Evolutionary conservation across 2,113 vertebrate species (phyloP), one percentile per base, ranked within the genome.

Genomic region (Ovis canadensis): DNA sequence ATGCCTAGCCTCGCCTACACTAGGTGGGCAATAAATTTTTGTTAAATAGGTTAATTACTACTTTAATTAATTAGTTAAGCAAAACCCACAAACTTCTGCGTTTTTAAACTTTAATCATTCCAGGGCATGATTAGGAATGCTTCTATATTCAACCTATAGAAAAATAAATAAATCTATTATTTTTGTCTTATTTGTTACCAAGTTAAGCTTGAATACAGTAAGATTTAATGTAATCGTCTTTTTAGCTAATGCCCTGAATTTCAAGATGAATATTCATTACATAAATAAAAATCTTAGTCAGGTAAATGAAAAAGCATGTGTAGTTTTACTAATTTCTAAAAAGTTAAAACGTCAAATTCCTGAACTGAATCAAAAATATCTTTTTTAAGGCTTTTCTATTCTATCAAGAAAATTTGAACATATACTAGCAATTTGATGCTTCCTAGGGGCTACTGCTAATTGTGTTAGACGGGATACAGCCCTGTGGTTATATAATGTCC

Each of bases 21-120:
- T 48, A 91, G 6, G 21, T 83, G 6, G n/a, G 31, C 33, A 92
- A 67, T 67, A 12, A 90, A 60, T 60, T 82, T 95, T 43, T 81
- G 55, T 31, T 77, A 81, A 59, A 43, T 36, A 50, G 50, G 19
- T 82, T 82, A 93, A 91, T 52, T 74, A 82, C 40, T 64, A 86
- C 62, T 19, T 87, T 80, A 88, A 94, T 87, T 80, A 88, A 94
- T 48, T 45, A 86, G 36, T 62, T 78, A 95, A 92, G 88, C 43
- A 7, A 83, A 52, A 7, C 21, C 52, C 27, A 90, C 23, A 82
- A 90, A 54, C 5, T 52, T 17, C 7, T 92, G 11, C 2, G 92
- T 52, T 94, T 96, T 78, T 33, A 86, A 60, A 54, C 80, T 96
- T 83, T 92, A 95, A n/a, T 96, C 57, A 90, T 15, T 43, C 8